Base-by-base conservation (phyloP, 2,888 invertebrate species). In the Mythimna lalbum region DNA sequence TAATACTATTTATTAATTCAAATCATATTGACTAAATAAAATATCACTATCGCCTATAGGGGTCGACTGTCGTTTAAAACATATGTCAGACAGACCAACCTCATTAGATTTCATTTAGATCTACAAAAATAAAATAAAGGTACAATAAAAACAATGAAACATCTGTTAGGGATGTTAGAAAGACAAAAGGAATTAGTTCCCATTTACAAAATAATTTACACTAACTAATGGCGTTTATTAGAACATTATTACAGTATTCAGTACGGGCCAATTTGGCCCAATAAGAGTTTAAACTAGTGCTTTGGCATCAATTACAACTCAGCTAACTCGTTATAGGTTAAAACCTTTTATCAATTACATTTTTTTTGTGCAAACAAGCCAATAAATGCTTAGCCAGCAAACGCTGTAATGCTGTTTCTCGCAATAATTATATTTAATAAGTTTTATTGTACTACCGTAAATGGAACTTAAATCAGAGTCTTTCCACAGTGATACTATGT, bases 51-150 rank as follows among this genome's bases (percentile, higher is more conserved):
- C 47, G 43, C 69, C 68, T 78, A 79, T 80, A 78, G 66, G 86
- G 77, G 79, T 84, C 87, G 88, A 86, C 84, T 74, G 90, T 90
- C 93, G 76, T 92, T 90, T 87, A 87, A 81, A 93, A 93, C 93
- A 93, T 93, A 93, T 93, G 86, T 86, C 86, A 88, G 92, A 92
- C 89, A 63, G 76, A 80, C 89, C 87, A 86, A 84, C 77, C 69
- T 78, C 71, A 65, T 76, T 73, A 80, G 75, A 80, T 76, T 79
- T 74, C 10, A 21, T 80, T 83, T 78, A 74, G 77, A 86, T 84
- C 80, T 85, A 86, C 76, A 82, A 84, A 81, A 79, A 76, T 74
- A 76, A 77, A 73, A 77, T 69, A 72, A 76, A 65, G 53, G 67
- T 76, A 82, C 75, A 87, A 71, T 80, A 80, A 69, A 75, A 73